A percentile compares a stretch with the other conserved stretches of the same genome.
Evolutionary conservation across 2,113 vertebrate genomes (phyloP).

Genomic region (Hylia prasina): DNA sequence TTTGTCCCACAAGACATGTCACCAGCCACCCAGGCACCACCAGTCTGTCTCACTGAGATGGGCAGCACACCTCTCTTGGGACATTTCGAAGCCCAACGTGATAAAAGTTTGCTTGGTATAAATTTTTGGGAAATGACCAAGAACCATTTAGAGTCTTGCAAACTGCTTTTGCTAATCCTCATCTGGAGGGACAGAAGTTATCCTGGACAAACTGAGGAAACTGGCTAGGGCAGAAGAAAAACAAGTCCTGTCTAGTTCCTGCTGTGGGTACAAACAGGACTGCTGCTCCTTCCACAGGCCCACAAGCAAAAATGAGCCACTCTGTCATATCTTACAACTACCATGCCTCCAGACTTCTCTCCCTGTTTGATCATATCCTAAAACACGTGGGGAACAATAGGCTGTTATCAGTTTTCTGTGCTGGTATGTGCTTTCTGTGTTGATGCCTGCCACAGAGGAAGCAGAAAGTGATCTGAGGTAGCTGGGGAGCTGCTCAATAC

Average conservation of each 20-base stretch:
- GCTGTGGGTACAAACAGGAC: not conserved
- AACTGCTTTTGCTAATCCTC: not conserved
- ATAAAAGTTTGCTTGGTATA: not conserved
- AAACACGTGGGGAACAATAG: not conserved
- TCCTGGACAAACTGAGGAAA: not conserved
- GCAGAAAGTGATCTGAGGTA: not conserved
- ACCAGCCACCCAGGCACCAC: not conserved
- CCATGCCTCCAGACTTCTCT: not conserved
- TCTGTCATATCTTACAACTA: not conserved
- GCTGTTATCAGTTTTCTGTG: not conserved
- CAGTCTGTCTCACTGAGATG: not conserved
- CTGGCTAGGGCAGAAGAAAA: not conserved
- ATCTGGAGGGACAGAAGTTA: not conserved
- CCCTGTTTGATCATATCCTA: not conserved
- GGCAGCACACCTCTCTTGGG: not conserved
- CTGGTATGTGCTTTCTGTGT: not conserved
- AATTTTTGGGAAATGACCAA: not conserved
- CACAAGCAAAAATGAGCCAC: not conserved
- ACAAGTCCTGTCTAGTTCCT: not conserved
- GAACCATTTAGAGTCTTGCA: not conserved
- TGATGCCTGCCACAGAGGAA: not conserved
- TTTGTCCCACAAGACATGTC: not conserved
- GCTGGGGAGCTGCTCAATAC: not conserved
- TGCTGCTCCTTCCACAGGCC: not conserved
- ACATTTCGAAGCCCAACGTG: rapidly evolving